Evolutionary conservation across 2,113 vertebrate species (phyloP).

Genomic region (Lamprotornis superbus): DNA sequence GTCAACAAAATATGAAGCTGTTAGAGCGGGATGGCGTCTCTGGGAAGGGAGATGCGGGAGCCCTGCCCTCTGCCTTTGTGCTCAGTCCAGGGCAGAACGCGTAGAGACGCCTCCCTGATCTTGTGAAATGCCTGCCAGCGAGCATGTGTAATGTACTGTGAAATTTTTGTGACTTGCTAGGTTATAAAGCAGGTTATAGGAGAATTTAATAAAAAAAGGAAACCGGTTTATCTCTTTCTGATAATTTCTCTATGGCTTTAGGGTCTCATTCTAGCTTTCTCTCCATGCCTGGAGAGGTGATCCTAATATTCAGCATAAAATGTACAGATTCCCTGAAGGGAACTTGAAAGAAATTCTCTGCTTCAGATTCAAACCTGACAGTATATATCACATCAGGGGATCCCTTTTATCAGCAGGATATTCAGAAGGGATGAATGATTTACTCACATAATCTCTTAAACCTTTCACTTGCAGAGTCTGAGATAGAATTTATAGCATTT

Average conservation of each 20-base stretch:
- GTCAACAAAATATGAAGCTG: background rate
- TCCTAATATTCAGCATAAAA: conserved; percentile 47
- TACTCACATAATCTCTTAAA: conserved; percentile 68
- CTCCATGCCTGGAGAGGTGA: conserved; percentile 28
- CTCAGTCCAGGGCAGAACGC: background rate
- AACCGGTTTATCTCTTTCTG: conserved; percentile 62
- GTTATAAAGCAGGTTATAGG: conserved; percentile 61
- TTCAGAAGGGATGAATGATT: conserved; percentile 67
- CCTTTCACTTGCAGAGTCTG: conserved; percentile 50
- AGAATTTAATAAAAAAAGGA: conserved; percentile 67
- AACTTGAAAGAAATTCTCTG: conserved; percentile 52
- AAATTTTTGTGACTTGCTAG: conserved; percentile 47
- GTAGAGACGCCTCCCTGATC: background rate
- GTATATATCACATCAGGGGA: conserved; percentile 44
- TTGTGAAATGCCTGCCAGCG: conserved; percentile 24
- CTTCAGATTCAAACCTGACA: conserved; percentile 68
- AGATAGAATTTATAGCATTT: conserved; percentile 64
- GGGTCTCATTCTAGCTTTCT: conserved; percentile 34
- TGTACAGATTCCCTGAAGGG: conserved; percentile 49
- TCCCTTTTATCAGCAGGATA: conserved; percentile 65
- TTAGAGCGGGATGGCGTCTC: background rate
- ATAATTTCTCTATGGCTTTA: conserved; percentile 57
- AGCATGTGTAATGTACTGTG: background rate
- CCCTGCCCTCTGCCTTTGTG: conserved; percentile 24
- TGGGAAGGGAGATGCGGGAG: background rate